Conservation (phyloP, 2,113 vertebrate species). For the Maccullochella peelii region DNA sequence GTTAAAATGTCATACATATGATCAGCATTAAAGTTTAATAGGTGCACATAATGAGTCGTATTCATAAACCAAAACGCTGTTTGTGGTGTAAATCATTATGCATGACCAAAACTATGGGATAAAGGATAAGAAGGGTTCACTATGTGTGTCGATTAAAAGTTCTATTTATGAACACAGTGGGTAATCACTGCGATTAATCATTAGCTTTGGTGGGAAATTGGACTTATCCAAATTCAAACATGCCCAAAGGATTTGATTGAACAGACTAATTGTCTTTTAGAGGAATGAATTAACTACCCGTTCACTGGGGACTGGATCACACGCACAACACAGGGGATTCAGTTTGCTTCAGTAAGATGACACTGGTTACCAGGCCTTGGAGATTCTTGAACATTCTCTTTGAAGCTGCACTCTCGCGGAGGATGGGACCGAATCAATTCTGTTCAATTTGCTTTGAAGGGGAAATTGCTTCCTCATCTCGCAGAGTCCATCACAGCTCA, state of each 20-base stretch:
- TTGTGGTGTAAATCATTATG: conserved; percentile 1
- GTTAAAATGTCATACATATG: conserved; percentile 18
- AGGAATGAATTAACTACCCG: conserved; percentile 56
- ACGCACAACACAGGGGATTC: conserved; percentile 42
- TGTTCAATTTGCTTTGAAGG: conserved; percentile 74
- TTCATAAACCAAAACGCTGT: conserved; percentile 30
- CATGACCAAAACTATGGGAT: background rate
- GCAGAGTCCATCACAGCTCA: conserved; percentile 55
- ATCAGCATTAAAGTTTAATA: conserved; percentile 21
- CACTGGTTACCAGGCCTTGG: conserved; percentile 36
- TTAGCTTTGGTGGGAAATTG: conserved; percentile 46
- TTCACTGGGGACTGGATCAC: conserved; percentile 53
- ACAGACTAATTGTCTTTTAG: conserved; percentile 71
- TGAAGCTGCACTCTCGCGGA: conserved; percentile 62
- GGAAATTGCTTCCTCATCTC: conserved; percentile 61
- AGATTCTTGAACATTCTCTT: conserved; percentile 66
- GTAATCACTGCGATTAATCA: conserved; percentile 56
- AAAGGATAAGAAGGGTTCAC: background rate
- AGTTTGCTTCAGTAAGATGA: conserved; percentile 35
- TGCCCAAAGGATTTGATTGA: conserved; percentile 60
- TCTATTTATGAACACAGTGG: conserved; percentile 32
- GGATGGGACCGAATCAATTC: conserved; percentile 66
- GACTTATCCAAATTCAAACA: conserved; percentile 52
- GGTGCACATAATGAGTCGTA: conserved; percentile 9
- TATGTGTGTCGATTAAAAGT: background rate